Base-by-base conservation (phyloP, 2,888 invertebrate genomes). In the Andrena dorsata region DNA sequence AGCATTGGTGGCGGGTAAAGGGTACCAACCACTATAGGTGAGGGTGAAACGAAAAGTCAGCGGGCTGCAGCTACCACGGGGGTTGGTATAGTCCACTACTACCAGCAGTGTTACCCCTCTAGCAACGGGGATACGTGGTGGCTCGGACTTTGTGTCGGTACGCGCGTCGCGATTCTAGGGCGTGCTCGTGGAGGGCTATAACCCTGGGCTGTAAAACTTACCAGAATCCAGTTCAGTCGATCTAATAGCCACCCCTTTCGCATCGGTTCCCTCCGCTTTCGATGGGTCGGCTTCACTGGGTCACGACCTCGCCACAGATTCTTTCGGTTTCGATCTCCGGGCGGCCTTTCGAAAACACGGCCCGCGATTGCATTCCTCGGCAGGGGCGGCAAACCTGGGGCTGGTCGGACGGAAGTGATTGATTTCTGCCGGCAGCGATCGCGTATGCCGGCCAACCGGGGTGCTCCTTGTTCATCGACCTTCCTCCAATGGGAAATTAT, bases 161-260 rank as follows among this genome's bases (percentile, higher is more conserved):
- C 75, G 79, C 72, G 80, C 74, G 69, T 78, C 69, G 83, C 79
- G 83, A 80, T 85, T 61, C 72, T 58, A 69, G 61, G 65, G 23
- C 63, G 41, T 23, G 47, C 64, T 77, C 47, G 76, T 77, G 30
- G 74, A 75, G 73, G 84, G 83, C 88, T 84, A 86, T 87, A 91
- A 90, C 84, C 87, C 86, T 78, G 82, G 75, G 85, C 76, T 90
- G 90, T 90, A 89, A 91, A 90, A 89, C 87, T 86, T 80, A 84
- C 88, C 74, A 76, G 82, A 80, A 89, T 90, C 86, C 82, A 83
- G 86, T 90, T 87, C 86, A 63, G 73, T 89, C 88, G 82, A 90
- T 89, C 86, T 79, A 82, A 78, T 76, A 58, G 69, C 68, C 76
- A 80, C 79, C 69, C 76, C 69, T 70, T 60, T 72, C 63, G 41